Evolutionary conservation across 1,140 invertebrate species (phyloP), one percentile per base, ranked within the genome.

Genomic region (Riptortus pedestris): DNA sequence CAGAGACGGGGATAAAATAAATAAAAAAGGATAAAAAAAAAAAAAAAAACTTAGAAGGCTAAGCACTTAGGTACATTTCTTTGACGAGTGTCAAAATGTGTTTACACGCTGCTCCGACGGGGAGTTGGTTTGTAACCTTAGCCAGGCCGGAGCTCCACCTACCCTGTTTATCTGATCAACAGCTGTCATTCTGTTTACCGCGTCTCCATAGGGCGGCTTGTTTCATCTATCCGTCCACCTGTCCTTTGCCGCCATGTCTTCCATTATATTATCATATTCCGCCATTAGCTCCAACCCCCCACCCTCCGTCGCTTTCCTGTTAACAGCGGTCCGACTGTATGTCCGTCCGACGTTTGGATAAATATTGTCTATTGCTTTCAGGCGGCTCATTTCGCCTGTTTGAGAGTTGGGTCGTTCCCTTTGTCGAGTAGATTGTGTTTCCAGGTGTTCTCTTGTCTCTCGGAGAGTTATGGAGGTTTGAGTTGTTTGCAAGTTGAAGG

Each of bases 211-310:
- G n/a, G 24, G 20, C 51, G 51, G 51, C 20, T 26, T 26, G 20
- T 55, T 55, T 55, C 51, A 55, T 55, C 51, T 47, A n/a, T 38
- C 31, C 31, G 4, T 24, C 51, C 51, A 55, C 51, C 24, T 24
- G 24, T 24, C 24, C 48, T 24, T 51, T n/a, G n/a, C 51, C 24
- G 20, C 51, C 51, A 55, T 55, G 20, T 55, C 20, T 26, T 55
- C 51, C 51, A 55, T 55, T 26, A 55, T 20, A 55, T 55, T 55
- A 55, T 55, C 51, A 24, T 55, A 55, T 55, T 55, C 51, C 51
- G 51, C 51, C 51, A 55, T 55, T 55, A 55, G 14, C 51, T 55
- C 24, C 16, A 22, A 2, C 51, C 51, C 48, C 51, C 2, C 51
- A 18, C 24, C 24, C 14, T 12, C 22, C 24, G 3, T 2, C 14